Evolutionary conservation across 2,113 vertebrate species (phyloP), one percentile per base, ranked within the genome.

Genomic region (Rhinolophus ferrumequinum): DNA sequence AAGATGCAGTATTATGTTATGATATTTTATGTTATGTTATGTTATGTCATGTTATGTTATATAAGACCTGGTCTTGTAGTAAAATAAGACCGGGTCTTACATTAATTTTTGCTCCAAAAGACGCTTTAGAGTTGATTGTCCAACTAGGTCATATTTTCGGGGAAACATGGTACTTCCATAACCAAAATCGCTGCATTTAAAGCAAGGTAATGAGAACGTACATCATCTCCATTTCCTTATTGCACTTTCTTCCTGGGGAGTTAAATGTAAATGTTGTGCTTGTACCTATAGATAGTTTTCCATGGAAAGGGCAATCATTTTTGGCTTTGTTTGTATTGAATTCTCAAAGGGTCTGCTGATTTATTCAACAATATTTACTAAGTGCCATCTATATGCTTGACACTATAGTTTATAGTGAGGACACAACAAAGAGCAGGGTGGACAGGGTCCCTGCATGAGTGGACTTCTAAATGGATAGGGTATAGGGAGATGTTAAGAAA

Each of bases 161-260:
- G 41, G 41, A 44, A 44, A 44, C 41, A 44, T 44, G 41, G 41
- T 44, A 44, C 12, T 8, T 66, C 44, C 28, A 0, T 21, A 21
- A 24, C 30, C 52, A 89, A 58, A 84, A 81, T 0, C 15, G 15
- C 26, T 67, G 15, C 30, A 56, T 41, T 60, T 35, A 47, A 44
- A 76, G 33, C 24, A 22, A 85, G 67, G 12, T 13, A 13, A 52
- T 1, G 7, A n/a, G n/a, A 35, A 5, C 21, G 60, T 47, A 35
- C 1, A 4, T 6, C 18, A 24, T 26, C 13, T 58, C 56, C 3
- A 0, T 50, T 9, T 50, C 41, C 24, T 52, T 16, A 3, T 21
- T 54, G 5, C 1, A 15, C 13, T 60, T 50, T 33, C 24, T 18
- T 70, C 44, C 77, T 44, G 5, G 1, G 56, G 64, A 60, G 35